These are phyloP conservation scores for Adrianichthys oophorus DNA, from an alignment of 2,797 vertebrate species.

Conservation along the genomic window DNA sequence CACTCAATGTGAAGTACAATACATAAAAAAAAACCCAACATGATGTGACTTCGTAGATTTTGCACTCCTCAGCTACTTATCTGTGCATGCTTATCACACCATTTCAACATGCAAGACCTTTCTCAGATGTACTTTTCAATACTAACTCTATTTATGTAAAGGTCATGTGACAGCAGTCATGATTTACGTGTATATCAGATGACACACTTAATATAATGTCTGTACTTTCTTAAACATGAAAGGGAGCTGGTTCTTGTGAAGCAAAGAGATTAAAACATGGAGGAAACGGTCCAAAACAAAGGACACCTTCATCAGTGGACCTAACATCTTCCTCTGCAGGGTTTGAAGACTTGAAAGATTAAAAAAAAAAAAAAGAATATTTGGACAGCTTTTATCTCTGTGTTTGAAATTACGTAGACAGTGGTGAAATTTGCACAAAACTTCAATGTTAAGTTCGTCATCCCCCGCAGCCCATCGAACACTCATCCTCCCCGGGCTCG, in stretches of 20 bases:
- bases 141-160: slow-evolving; percentile 75
- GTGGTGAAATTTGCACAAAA: slow-evolving; percentile 77
- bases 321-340: slow-evolving; percentile 55
- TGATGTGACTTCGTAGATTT: slow-evolving; percentile 76
- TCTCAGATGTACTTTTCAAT: slow-evolving; percentile 75
- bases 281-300: slow-evolving; percentile 46
- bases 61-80: slow-evolving; percentile 79
- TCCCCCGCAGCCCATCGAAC: slow-evolving; percentile 54
- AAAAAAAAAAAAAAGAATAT: slow-evolving; percentile 25
- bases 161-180: slow-evolving; percentile 77
- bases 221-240: slow-evolving; percentile 69
- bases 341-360: slow-evolving; percentile 38
- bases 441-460: slow-evolving; percentile 65
- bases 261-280: slow-evolving; percentile 50
- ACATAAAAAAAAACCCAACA: slow-evolving; percentile 40
- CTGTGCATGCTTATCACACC: slow-evolving; percentile 78
- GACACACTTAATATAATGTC: slow-evolving; percentile 60
- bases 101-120: slow-evolving; percentile 77
- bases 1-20: slow-evolving; percentile 62
- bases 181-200: slow-evolving; percentile 72
- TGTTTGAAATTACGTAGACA: slow-evolving; percentile 73
- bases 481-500: slow-evolving; percentile 53
- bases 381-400: slow-evolving; percentile 64
- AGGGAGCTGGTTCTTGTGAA: slow-evolving; percentile 60
- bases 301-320: slow-evolving; percentile 54